These are phyloP conservation scores for Melikaiella ostensackeni DNA, from an alignment of 2,888 invertebrate species.

Conservation along the genomic window DNA sequence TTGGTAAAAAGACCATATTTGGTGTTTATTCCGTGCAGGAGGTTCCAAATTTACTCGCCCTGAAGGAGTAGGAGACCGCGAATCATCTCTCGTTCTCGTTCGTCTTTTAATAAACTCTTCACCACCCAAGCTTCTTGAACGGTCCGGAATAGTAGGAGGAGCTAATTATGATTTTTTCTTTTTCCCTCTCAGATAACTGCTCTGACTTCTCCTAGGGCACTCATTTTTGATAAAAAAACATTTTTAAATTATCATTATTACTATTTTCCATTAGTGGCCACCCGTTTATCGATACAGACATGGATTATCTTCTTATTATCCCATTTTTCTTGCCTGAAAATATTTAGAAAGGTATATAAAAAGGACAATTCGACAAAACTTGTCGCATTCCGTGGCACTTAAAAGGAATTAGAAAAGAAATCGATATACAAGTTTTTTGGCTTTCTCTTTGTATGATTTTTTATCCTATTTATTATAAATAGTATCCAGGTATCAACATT, in stretches of 20 bases:
- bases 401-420: background rate
- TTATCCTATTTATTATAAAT: background rate
- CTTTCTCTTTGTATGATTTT: background rate
- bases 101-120: conserved; percentile 34
- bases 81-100: conserved; percentile 32
- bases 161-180: conserved; percentile 24
- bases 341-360: background rate
- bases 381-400: background rate
- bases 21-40: conserved; percentile 18
- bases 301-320: background rate
- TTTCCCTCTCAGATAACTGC: background rate
- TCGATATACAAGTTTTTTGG: background rate
- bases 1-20: conserved; percentile 20
- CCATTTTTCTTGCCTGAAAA: background rate
- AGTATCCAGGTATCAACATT: no score
- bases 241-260: background rate
- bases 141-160: conserved; percentile 8
- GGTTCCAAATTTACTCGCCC: conserved; percentile 37
- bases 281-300: background rate
- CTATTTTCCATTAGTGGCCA: background rate
- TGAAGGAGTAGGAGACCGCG: conserved; percentile 34
- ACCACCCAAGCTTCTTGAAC: conserved; percentile 11
- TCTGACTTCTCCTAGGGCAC: background rate
- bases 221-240: background rate
- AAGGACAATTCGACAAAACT: background rate